phyloP scores from a whole-genome alignment of 2,888 invertebrate genomes.

The Caenorhabditis sulstoni region DNA sequence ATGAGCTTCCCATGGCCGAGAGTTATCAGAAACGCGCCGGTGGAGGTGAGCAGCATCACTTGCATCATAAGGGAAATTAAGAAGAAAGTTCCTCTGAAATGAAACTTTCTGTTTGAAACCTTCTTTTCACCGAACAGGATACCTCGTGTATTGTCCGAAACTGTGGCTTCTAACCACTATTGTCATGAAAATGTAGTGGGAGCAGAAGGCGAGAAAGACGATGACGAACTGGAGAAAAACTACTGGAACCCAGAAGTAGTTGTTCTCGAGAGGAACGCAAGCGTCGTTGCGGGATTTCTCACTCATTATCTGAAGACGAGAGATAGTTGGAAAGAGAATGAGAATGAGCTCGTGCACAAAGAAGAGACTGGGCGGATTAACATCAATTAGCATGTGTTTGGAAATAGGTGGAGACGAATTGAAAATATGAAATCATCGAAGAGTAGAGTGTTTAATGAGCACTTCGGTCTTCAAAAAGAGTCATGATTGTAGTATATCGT shows the following conservation, averaged over 20 bases:
- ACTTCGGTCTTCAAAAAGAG: too few species aligned
- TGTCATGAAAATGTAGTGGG: slow-evolving; percentile 21
- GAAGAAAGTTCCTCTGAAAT: slow-evolving; percentile 18
- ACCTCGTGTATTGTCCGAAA: slow-evolving; percentile 32
- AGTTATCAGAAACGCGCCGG: slow-evolving; percentile 27
- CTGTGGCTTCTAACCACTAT: not conserved
- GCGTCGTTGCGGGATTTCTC: not conserved
- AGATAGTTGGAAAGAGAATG: not conserved
- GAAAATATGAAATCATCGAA: too few species aligned
- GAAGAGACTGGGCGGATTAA: too few species aligned
- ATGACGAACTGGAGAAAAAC: slow-evolving; percentile 35
- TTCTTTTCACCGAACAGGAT: not conserved
- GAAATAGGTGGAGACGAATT: too few species aligned
- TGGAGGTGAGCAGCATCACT: slow-evolving; percentile 33
- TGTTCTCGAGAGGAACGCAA: slow-evolving; percentile 4
- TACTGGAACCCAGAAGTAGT: slow-evolving; percentile 14
- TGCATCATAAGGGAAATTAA: slow-evolving; percentile 23
- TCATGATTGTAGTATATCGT: too few species aligned
- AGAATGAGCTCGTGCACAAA: too few species aligned
- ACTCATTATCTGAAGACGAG: slow-evolving; percentile 24
- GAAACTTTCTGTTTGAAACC: not conserved
- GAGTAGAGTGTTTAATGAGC: too few species aligned
- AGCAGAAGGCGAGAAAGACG: slow-evolving; percentile 23
- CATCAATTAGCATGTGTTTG: too few species aligned
- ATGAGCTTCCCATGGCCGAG: slow-evolving; percentile 34